Conservation (phyloP, 2,797 vertebrate genomes). For the Peromyscus nudipes region DNA sequence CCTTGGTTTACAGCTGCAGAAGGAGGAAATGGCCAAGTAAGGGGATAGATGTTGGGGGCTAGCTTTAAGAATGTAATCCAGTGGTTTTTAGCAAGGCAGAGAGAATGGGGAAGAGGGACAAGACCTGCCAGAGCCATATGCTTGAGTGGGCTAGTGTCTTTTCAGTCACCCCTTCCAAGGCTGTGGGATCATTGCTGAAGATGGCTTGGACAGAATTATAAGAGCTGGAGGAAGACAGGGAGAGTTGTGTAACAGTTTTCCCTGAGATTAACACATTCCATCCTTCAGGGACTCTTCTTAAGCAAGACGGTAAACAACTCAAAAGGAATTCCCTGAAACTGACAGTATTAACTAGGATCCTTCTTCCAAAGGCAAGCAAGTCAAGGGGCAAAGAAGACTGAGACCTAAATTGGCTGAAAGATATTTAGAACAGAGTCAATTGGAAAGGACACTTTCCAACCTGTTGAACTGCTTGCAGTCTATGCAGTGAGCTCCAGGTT, state of each 20-base stretch:
- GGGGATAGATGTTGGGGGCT: too few species aligned
- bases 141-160: too few species aligned
- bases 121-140: too few species aligned
- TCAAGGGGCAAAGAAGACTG: background rate
- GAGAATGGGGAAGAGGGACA: too few species aligned
- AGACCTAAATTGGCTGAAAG: background rate
- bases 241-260: background rate
- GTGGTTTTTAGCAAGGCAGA: too few species aligned
- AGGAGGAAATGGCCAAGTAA: too few species aligned
- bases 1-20: too few species aligned
- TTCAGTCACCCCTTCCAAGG: too few species aligned
- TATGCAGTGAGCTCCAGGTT: background rate
- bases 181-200: too few species aligned
- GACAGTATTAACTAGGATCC: background rate
- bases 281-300: background rate
- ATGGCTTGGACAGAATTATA: too few species aligned
- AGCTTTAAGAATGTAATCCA: too few species aligned
- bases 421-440: background rate
- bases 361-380: background rate
- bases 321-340: too few species aligned
- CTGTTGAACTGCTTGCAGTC: background rate
- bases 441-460: background rate
- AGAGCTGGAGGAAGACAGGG: background rate
- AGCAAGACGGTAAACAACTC: background rate
- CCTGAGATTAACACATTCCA: background rate